Percentiles rank a stretch among this genome's conserved stretches.
Conservation (phyloP, 2,888 invertebrate genomes). For the Drosophila picticornis region DNA sequence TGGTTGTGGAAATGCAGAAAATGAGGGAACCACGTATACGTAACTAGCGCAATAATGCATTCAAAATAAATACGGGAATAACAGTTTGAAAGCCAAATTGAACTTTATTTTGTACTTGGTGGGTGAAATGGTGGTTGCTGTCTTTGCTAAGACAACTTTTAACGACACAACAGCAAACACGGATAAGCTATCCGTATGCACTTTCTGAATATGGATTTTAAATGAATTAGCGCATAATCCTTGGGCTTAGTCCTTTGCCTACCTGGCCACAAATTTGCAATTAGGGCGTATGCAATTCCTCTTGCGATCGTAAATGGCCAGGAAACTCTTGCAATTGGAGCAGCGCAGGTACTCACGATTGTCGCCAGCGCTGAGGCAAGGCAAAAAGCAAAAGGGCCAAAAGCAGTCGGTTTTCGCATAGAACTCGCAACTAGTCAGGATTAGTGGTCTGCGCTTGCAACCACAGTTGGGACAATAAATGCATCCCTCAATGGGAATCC, state of each 20-base stretch:
- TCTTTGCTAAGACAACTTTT: conserved; percentile 42
- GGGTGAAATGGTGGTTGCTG: conserved; percentile 31
- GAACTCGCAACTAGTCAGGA: conserved; percentile 74
- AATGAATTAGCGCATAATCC: neutral
- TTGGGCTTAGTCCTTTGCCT: neutral
- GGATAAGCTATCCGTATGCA: conserved; percentile 36
- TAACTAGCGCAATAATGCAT: neutral
- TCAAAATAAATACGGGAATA: neutral
- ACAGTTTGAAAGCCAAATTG: neutral
- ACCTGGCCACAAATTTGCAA: conserved; percentile 62
- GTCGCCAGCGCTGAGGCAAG: conserved; percentile 78
- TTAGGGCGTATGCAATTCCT: conserved; percentile 81
- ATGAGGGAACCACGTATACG: neutral
- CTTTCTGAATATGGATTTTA: neutral
- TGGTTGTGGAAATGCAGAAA: neutral
- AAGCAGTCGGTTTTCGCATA: conserved; percentile 66
- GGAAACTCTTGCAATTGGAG: conserved; percentile 80
- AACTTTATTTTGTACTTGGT: neutral
- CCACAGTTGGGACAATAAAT: conserved; percentile 84
- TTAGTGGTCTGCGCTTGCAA: conserved; percentile 72
- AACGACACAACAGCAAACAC: neutral
- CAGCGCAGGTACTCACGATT: conserved; percentile 82
- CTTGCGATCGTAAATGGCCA: conserved; percentile 83
- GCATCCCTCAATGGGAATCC: conserved; percentile 80
- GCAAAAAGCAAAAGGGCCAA: conserved; percentile 85